Conservation (phyloP, 2,888 invertebrate species). For the Thera obeliscata region DNA sequence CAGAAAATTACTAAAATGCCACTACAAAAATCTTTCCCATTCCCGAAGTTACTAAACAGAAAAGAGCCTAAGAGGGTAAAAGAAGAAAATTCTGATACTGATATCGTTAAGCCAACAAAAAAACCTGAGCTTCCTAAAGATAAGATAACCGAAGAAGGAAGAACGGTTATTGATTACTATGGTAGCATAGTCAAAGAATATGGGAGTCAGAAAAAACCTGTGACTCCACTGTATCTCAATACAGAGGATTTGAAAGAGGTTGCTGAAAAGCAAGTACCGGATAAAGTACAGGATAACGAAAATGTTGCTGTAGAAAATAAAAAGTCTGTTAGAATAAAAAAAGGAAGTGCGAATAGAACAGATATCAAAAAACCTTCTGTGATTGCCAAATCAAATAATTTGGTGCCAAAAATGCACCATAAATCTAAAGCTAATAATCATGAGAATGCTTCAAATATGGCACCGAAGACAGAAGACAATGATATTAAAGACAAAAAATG, state of each 20-base stretch:
- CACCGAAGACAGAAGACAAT: slow-evolving; percentile 43
- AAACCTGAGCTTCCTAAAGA: slow-evolving; percentile 59
- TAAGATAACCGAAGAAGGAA: slow-evolving; percentile 86
- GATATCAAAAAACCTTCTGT: slow-evolving; percentile 41
- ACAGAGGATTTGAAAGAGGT: slow-evolving; percentile 86
- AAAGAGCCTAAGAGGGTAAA: slow-evolving; percentile 63
- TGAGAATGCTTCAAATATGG: slow-evolving; percentile 37
- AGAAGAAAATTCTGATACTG: slow-evolving; percentile 42
- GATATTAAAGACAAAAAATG: slow-evolving; percentile 49
- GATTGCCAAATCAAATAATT: slow-evolving; percentile 46
- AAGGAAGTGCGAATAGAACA: slow-evolving; percentile 47
- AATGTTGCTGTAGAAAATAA: slow-evolving; percentile 48
- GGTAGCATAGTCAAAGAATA: slow-evolving; percentile 91
- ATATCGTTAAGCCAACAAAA: slow-evolving; percentile 46
- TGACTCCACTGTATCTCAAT: slow-evolving; percentile 84
- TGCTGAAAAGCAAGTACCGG: slow-evolving; percentile 77
- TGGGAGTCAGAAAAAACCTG: slow-evolving; percentile 80
- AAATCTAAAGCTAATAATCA: slow-evolving; percentile 43
- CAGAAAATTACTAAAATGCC: slow-evolving; percentile 77
- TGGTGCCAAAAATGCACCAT: slow-evolving; percentile 42
- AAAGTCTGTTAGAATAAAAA: slow-evolving; percentile 51
- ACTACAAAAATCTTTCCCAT: slow-evolving; percentile 66
- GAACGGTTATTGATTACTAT: slow-evolving; percentile 91
- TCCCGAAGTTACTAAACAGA: slow-evolving; percentile 69
- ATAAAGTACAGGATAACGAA: slow-evolving; percentile 48